Evolutionary conservation across 2,113 vertebrate genomes (phyloP).

Genomic region (Ailuropoda melanoleuca): DNA sequence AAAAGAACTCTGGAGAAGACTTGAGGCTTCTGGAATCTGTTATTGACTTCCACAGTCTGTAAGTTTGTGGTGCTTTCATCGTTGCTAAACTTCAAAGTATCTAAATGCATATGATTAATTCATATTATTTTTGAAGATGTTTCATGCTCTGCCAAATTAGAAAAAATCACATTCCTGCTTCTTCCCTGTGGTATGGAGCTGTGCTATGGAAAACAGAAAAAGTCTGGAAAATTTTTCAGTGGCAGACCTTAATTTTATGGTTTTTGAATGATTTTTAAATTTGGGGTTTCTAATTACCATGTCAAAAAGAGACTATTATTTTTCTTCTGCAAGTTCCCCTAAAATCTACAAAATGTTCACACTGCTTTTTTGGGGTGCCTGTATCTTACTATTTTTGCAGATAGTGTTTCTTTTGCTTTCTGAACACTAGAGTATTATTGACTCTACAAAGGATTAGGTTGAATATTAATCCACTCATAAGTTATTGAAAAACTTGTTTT

Average conservation of each 20-base stretch:
- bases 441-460: background rate
- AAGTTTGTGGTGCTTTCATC: background rate
- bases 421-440: background rate
- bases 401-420: background rate
- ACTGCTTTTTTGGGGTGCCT: background rate
- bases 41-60: background rate
- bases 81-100: constrained; percentile 36
- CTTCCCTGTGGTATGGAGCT: background rate
- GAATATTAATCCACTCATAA: background rate
- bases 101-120: background rate
- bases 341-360: background rate
- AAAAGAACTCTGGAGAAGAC: constrained; percentile 14
- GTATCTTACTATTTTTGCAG: background rate
- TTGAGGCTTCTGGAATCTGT: constrained; percentile 26
- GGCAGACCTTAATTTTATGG: background rate
- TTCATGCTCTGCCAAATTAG: constrained; percentile 9
- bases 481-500: constrained; percentile 25
- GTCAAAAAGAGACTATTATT: background rate
- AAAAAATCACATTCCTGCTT: background rate
- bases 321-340: background rate
- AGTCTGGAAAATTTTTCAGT: background rate
- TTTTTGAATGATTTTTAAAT: background rate
- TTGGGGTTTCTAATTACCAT: background rate
- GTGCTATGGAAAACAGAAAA: constrained; percentile 12
- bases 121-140: constrained; percentile 9